These are phyloP conservation scores for Eptesicus fuscus DNA, from an alignment of 2,113 vertebrate species.

Conservation along the genomic window DNA sequence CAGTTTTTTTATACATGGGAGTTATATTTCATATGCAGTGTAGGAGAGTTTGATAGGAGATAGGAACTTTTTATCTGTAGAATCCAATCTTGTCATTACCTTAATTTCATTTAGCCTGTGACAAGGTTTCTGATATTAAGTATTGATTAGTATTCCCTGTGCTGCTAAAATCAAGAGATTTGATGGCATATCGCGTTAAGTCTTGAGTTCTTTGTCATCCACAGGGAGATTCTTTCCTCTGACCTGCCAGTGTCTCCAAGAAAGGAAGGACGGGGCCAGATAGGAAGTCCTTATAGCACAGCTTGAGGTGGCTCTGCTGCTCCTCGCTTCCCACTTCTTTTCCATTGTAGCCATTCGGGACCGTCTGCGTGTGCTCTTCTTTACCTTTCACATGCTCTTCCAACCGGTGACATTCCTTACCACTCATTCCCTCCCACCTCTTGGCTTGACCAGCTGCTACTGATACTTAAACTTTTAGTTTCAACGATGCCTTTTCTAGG, in stretches of 20 bases:
- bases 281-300: background rate
- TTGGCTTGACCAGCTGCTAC: background rate
- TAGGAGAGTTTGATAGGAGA: background rate
- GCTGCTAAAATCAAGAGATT: background rate
- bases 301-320: background rate
- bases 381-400: background rate
- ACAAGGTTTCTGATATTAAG: background rate
- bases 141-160: background rate
- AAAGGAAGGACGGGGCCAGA: background rate
- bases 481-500: background rate
- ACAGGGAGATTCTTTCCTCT: background rate
- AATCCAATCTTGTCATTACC: background rate
- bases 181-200: background rate
- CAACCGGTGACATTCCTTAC: background rate
- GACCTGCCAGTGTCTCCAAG: background rate
- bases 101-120: background rate
- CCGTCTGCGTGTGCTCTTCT: background rate
- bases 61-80: background rate
- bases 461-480: background rate
- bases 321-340: background rate
- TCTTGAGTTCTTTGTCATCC: background rate
- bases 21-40: background rate
- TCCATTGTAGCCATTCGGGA: background rate
- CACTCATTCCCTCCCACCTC: background rate
- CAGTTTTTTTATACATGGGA: background rate